phyloP scores from a whole-genome alignment of 2,797 vertebrate species.

The Botia kubotai region DNA sequence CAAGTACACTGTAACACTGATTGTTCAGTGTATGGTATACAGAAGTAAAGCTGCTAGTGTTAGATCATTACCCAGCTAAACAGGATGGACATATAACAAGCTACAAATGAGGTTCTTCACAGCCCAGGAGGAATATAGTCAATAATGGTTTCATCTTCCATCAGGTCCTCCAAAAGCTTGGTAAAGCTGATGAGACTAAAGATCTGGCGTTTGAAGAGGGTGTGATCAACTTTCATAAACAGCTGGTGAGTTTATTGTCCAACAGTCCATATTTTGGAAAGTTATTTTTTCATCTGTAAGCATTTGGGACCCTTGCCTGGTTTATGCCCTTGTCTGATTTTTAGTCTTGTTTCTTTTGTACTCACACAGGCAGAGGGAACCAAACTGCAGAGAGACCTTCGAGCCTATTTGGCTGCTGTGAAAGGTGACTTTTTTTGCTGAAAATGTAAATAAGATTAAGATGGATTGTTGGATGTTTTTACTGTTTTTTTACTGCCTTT shows the following conservation, averaged over 20 bases:
- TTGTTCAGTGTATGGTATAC: not conserved
- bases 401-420: conserved; percentile 83
- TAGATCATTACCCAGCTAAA: not conserved
- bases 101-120: not conserved
- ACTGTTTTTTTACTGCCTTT: not conserved
- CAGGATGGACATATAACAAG: not conserved
- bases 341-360: conserved; percentile 16
- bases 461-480: not conserved
- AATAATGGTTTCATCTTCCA: conserved; percentile 19
- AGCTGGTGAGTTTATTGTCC: conserved; percentile 84
- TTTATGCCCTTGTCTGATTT: not conserved
- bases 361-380: conserved; percentile 78
- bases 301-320: not conserved
- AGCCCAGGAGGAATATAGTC: not conserved
- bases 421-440: conserved; percentile 75
- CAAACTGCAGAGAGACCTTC: conserved; percentile 86
- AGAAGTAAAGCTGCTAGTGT: not conserved
- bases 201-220: conserved; percentile 96
- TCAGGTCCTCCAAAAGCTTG: conserved; percentile 97
- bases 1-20: not conserved
- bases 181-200: conserved; percentile 98
- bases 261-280: not conserved
- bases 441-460: not conserved
- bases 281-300: no score
- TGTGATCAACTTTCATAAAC: conserved; percentile 98